Evolutionary conservation across 2,888 invertebrate genomes (phyloP).

Genomic region (Clepsis dumicolana): DNA sequence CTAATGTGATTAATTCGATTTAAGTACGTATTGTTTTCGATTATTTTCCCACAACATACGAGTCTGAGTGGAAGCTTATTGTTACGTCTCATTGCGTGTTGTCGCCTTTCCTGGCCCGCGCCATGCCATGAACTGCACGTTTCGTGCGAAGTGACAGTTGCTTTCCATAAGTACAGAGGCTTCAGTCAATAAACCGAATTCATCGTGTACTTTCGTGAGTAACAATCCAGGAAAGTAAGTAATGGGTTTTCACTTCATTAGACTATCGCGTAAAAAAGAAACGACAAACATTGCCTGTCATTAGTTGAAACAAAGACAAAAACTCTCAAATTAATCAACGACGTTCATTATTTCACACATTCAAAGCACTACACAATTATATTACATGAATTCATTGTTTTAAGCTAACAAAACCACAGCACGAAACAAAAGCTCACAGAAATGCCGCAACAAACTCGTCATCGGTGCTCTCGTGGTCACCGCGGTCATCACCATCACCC

Average conservation of each 20-base stretch:
- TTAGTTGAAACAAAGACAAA: conserved; percentile 1
- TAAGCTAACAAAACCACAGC: conserved; percentile 4
- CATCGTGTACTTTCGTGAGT: background rate
- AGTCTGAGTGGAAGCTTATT: background rate
- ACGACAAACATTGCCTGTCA: background rate
- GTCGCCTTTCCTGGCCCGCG: background rate
- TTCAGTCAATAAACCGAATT: background rate
- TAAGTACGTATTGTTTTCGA: background rate
- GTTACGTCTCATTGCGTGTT: background rate
- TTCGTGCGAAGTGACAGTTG: conserved; percentile 7
- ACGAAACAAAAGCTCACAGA: conserved; percentile 58
- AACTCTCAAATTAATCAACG: conserved; percentile 3
- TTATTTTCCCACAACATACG: background rate
- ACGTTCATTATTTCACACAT: conserved; percentile 1
- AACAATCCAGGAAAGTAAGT: background rate
- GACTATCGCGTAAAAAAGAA: background rate
- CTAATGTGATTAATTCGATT: background rate
- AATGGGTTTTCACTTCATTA: background rate
- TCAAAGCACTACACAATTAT: conserved; percentile 3
- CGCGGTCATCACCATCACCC: conserved; percentile 51
- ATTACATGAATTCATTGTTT: conserved; percentile 1
- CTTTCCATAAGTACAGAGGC: background rate
- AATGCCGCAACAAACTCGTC: conserved; percentile 45
- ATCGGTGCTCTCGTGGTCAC: conserved; percentile 50
- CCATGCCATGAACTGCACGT: conserved; percentile 5